A percentile compares a stretch with the other conserved stretches of the same genome.
These are phyloP conservation scores for Capricornis sumatraensis DNA, from an alignment of 2,113 vertebrate genomes.

Conservation along the genomic window DNA sequence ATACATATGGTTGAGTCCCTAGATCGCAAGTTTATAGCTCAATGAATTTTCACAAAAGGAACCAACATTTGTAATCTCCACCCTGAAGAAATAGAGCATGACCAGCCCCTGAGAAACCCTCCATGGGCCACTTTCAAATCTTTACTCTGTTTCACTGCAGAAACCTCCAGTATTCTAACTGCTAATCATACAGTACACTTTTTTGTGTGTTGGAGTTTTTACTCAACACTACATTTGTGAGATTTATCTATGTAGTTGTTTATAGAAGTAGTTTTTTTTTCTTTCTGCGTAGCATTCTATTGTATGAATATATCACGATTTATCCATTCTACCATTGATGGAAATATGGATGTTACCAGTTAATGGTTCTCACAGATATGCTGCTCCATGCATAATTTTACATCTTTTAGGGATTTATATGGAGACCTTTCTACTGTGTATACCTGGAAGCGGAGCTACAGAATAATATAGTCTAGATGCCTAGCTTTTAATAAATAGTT, in stretches of 20 bases:
- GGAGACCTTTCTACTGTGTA: neutral
- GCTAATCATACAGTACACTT: neutral
- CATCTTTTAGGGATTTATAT: neutral
- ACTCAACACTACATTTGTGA: neutral
- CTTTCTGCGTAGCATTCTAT: neutral
- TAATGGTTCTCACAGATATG: neutral
- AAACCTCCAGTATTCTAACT: neutral
- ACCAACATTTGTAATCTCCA: neutral
- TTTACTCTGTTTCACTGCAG: neutral
- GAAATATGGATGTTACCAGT: neutral
- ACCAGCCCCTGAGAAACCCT: too few relatives aligned
- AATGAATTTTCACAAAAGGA: neutral
- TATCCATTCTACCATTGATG: neutral
- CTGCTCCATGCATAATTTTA: too few relatives aligned
- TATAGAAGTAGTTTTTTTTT: neutral
- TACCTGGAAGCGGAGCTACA: neutral
- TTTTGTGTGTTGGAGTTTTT: neutral
- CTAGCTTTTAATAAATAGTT: neutral
- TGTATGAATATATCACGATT: neutral
- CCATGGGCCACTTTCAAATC: neutral
- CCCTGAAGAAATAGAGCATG: neutral
- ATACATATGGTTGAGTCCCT: neutral
- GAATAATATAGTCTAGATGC: neutral
- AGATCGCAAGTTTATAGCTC: neutral
- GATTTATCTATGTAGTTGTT: neutral